Conservation (phyloP, 2,888 invertebrate species). For the Eumacrocentrus americanus region DNA sequence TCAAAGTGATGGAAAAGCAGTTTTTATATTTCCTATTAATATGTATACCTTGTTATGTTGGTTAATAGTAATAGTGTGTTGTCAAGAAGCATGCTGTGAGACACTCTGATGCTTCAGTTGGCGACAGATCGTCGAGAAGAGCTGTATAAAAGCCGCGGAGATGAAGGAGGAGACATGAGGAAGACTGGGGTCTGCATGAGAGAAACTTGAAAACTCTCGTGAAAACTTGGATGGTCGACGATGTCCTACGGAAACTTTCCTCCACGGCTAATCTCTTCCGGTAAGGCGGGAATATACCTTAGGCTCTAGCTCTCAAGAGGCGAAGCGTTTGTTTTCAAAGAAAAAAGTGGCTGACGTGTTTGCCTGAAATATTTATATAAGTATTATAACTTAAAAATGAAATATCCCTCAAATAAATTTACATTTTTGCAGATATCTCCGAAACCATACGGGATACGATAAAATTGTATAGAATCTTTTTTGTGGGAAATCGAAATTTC, state of each 20-base stretch:
- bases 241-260: constrained; percentile 16
- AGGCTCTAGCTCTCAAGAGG: constrained; percentile 9
- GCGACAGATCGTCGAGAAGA: constrained; percentile 11
- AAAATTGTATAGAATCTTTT: no score
- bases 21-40: no score
- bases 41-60: no score
- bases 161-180: background rate
- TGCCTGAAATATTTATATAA: no score
- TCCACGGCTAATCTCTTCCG: constrained; percentile 19
- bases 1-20: no score
- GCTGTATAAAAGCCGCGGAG: background rate
- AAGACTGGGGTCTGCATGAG: background rate
- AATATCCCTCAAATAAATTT: no score
- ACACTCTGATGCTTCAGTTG: background rate
- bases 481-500: no score
- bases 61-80: no score
- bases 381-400: background rate
- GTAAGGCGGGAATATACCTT: constrained; percentile 15
- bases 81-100: background rate
- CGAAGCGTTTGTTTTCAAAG: background rate
- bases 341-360: no score
- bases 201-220: constrained; percentile 19
- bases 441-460: no score
- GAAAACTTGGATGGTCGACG: constrained; percentile 10
- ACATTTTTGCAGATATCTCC: no score